Conservation (phyloP, 2,113 vertebrate genomes). For the Illadopsis cleaveri region DNA sequence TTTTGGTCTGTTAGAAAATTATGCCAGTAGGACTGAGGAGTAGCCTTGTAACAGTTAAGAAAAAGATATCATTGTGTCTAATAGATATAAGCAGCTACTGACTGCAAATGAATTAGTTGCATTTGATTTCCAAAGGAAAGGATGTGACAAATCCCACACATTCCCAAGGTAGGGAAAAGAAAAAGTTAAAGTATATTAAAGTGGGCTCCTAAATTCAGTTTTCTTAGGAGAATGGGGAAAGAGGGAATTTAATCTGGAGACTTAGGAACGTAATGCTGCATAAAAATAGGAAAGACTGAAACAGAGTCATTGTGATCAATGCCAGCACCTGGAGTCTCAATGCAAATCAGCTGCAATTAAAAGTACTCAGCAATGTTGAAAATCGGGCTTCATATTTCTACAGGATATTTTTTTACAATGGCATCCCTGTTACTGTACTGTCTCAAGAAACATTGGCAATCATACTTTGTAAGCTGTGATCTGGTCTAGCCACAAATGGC, state of each 20-base stretch:
- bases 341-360: background rate
- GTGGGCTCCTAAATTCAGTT: background rate
- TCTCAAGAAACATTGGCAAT: background rate
- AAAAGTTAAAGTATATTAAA: background rate
- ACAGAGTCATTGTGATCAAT: background rate
- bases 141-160: background rate
- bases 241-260: background rate
- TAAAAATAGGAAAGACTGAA: background rate
- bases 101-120: background rate
- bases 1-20: background rate
- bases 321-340: background rate
- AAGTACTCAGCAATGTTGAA: background rate
- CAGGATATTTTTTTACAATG: background rate
- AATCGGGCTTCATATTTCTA: background rate
- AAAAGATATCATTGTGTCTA: background rate
- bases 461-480: background rate
- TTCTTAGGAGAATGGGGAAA: background rate
- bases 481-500: background rate
- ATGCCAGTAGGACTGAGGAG: background rate
- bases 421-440: background rate
- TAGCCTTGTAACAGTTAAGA: background rate
- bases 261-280: background rate
- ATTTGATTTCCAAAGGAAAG: background rate
- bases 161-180: background rate
- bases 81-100: background rate